Evolutionary conservation across 1,140 invertebrate genomes (phyloP), one percentile per base, ranked within the genome.

Genomic region (Notospermus geniculatus): DNA sequence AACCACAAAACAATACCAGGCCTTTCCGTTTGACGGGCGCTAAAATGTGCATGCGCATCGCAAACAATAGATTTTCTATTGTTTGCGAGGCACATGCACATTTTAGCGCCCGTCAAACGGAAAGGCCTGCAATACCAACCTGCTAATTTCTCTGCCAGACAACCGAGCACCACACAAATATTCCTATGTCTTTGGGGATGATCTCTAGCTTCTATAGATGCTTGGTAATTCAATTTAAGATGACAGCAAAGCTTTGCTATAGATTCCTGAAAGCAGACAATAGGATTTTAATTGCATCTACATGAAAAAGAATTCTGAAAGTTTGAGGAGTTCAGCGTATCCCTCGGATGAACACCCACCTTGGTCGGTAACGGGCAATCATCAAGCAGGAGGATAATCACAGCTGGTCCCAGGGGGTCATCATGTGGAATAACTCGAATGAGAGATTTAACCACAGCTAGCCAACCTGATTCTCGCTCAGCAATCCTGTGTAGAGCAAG

Each of bases 321-420:
- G n/a, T n/a, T n/a, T n/a, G n/a, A n/a, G n/a, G n/a, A n/a, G n/a
- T n/a, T n/a, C n/a, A n/a, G n/a, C n/a, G n/a, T n/a, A n/a, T n/a
- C n/a, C 25, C 5, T 19, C 9, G 46, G 4, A 50, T 32, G 53
- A 45, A 59, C 22, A 56, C 58, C 63, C 76, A 87, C 91, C 84
- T 91, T 92, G 30, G 91, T 90, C 50, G 94, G 93, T 65, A 97
- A 80, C 36, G 93, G 92, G 75, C 91, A 94, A 76, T 96, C 93
- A 80, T 97, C 93, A 32, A 97, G 81, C 17, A 97, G 80, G 54
- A 96, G 83, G 2, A 90, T 91, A 67, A 96, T 95, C 52, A 94
- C 91, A 39, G 91, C 92, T 39, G 93, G 91, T 27, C 93, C 93
- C 36, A 96, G 84, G 13, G 92, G 90, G 83, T 95, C 89, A 60